Conservation (phyloP, 2,888 invertebrate genomes). For the Pterostichus madidus region DNA sequence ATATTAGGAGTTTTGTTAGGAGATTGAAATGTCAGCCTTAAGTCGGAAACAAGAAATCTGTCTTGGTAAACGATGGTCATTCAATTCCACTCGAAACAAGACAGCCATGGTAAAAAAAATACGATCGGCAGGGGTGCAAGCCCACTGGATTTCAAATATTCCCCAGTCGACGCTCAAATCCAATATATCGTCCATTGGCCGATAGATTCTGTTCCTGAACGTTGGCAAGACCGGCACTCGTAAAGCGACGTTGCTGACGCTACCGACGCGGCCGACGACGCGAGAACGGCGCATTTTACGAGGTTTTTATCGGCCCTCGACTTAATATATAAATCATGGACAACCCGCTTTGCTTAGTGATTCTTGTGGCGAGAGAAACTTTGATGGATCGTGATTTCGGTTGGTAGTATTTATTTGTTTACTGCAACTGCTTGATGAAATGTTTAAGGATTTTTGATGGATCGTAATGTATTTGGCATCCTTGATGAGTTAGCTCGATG, state of each 20-base stretch:
- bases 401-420: not conserved
- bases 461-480: too few species aligned
- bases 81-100: slow-evolving; percentile 12
- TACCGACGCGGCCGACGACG: slow-evolving; percentile 17
- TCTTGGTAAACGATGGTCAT: slow-evolving; percentile 32
- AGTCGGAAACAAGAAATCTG: not conserved
- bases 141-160: slow-evolving; percentile 51
- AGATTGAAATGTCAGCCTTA: too few species aligned
- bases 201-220: slow-evolving; percentile 29
- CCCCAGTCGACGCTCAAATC: slow-evolving; percentile 11
- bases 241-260: slow-evolving; percentile 22
- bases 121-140: slow-evolving; percentile 31
- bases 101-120: slow-evolving; percentile 25
- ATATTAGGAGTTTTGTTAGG: too few species aligned
- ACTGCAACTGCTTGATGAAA: too few species aligned
- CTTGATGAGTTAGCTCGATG: too few species aligned
- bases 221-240: slow-evolving; percentile 4
- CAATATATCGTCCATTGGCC: slow-evolving; percentile 44
- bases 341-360: slow-evolving; percentile 5
- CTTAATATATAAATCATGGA: slow-evolving; percentile 43
- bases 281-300: slow-evolving; percentile 34
- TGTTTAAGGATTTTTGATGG: too few species aligned
- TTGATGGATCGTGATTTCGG: slow-evolving; percentile 23
- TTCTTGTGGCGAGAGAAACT: not conserved
- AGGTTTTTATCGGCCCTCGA: slow-evolving; percentile 37